phyloP scores from a whole-genome alignment of 2,113 vertebrate genomes.

The Syngnathus floridae region DNA sequence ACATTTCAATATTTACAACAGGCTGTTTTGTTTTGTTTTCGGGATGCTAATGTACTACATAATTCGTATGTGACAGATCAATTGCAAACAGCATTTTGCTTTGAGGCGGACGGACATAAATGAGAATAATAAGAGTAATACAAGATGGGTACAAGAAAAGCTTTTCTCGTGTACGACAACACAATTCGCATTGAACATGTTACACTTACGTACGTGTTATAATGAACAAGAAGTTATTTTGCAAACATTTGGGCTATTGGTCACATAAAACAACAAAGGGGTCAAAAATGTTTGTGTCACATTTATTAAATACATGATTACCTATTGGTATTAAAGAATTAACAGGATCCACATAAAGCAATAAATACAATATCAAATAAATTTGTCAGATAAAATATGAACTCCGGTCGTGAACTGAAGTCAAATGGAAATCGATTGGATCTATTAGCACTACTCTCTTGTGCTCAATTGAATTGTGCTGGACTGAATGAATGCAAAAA shows the following conservation, averaged over 20 bases:
- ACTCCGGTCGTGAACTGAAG: slow-evolving; percentile 25
- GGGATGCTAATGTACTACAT: slow-evolving; percentile 40
- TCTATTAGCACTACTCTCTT: slow-evolving; percentile 26
- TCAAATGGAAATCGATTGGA: slow-evolving; percentile 15
- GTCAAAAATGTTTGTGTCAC: slow-evolving; percentile 36
- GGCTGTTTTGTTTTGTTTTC: slow-evolving; percentile 27
- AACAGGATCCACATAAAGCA: slow-evolving; percentile 55
- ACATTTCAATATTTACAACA: slow-evolving; percentile 59
- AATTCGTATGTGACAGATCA: slow-evolving; percentile 56
- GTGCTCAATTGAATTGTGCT: slow-evolving; percentile 1
- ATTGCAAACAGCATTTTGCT: slow-evolving; percentile 42
- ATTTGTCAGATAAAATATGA: slow-evolving; percentile 48
- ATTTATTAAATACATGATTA: slow-evolving; percentile 45
- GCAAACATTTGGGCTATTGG: slow-evolving; percentile 33
- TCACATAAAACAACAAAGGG: slow-evolving; percentile 28
- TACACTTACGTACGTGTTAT: background rate
- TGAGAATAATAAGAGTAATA: slow-evolving; percentile 55
- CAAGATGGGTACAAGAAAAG: slow-evolving; percentile 57
- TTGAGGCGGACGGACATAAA: slow-evolving; percentile 49
- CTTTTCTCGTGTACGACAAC: slow-evolving; percentile 21
- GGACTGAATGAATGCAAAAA: background rate
- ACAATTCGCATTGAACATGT: slow-evolving; percentile 20
- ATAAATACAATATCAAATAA: slow-evolving; percentile 67
- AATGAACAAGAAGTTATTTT: slow-evolving; percentile 24
- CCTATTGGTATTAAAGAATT: slow-evolving; percentile 52